These are phyloP conservation scores for Engraulis encrasicolus DNA, from an alignment of 2,113 vertebrate species.

Conservation along the genomic window DNA sequence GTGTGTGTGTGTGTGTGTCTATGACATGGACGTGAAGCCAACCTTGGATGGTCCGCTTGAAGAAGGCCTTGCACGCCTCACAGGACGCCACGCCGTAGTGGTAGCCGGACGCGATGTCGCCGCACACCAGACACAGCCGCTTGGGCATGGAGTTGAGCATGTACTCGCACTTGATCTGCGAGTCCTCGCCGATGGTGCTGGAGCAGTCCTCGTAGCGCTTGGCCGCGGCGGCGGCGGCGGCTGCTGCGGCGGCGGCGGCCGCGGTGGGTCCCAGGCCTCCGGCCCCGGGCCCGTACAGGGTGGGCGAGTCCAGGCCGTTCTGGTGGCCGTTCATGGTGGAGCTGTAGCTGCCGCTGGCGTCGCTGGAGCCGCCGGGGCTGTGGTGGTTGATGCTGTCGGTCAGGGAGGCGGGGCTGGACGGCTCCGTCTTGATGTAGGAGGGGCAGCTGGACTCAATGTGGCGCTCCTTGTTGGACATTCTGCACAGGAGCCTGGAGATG, in stretches of 20 bases:
- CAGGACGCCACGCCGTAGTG: constrained; percentile 99
- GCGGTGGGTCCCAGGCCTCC: constrained; percentile 89
- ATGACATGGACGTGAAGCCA: constrained; percentile 63
- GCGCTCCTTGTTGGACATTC: constrained; percentile 99
- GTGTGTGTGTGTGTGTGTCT: too few species aligned
- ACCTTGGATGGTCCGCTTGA: constrained; percentile 99
- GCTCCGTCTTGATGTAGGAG: constrained; percentile 99
- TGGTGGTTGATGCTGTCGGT: constrained; percentile 99
- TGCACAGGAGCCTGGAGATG: constrained; percentile 95
- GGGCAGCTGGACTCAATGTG: constrained; percentile 99
- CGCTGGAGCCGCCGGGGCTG: constrained; percentile 97
- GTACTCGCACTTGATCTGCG: constrained; percentile 99
- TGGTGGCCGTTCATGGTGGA: constrained; percentile 99
- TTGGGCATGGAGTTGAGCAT: constrained; percentile 99
- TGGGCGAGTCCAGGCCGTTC: constrained; percentile 97
- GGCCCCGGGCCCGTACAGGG: constrained; percentile 89
- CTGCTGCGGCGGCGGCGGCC: constrained; percentile 81
- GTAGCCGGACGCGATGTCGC: constrained; percentile 98
- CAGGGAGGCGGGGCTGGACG: constrained; percentile 98
- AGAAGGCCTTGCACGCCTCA: constrained; percentile 99
- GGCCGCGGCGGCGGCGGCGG: constrained; percentile 70
- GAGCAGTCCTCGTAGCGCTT: constrained; percentile 99
- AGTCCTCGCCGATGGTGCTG: constrained; percentile 95
- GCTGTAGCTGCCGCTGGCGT: constrained; percentile 99
- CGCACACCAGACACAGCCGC: constrained; percentile 97